A percentile compares a stretch with the other conserved stretches of the same genome.
phyloP scores from a whole-genome alignment of 2,113 vertebrate species.

The Cyanoderma ruficeps region DNA sequence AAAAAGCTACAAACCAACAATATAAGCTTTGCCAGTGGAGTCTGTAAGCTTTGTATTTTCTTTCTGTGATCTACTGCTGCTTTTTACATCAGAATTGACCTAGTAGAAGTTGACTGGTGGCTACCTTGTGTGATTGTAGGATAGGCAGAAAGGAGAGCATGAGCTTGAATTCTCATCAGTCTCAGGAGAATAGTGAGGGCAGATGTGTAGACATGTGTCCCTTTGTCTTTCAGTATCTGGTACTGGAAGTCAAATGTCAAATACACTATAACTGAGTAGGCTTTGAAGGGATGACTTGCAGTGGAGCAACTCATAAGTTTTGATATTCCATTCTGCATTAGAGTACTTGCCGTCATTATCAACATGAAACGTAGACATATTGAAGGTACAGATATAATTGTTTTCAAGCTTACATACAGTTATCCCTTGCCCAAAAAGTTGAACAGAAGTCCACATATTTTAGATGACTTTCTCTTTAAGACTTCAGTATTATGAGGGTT shows the following conservation, averaged over 20 bases:
- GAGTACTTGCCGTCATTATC: neutral
- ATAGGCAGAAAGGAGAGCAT: neutral
- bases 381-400: neutral
- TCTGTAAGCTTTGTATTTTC: neutral
- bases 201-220: neutral
- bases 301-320: neutral
- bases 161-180: neutral
- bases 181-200: neutral
- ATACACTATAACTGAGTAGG: neutral
- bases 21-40: neutral
- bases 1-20: neutral
- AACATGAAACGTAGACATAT: neutral
- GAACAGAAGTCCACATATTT: neutral
- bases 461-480: neutral
- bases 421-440: neutral
- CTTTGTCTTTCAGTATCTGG: neutral
- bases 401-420: neutral
- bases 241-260: neutral
- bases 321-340: neutral
- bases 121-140: neutral
- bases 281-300: neutral
- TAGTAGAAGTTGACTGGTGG: neutral
- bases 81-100: neutral
- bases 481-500: accelerated
- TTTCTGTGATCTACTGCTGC: neutral